Evolutionary conservation across 1,140 invertebrate genomes (phyloP).

Genomic region (Zophobas morio): DNA sequence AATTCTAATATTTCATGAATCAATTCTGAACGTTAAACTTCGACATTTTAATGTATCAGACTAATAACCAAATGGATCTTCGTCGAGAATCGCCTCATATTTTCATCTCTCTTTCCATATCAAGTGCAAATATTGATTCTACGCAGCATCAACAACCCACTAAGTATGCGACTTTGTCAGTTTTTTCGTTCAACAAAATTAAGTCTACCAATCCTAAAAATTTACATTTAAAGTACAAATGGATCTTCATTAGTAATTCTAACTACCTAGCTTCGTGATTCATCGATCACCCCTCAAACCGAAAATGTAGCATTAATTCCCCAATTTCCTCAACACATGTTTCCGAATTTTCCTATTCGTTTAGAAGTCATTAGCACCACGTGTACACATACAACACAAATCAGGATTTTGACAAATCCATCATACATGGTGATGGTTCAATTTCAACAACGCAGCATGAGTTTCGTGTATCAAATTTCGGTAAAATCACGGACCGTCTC

Average conservation of each 20-base stretch:
- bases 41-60: background rate
- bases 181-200: conserved; percentile 18
- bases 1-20: background rate
- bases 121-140: conserved; percentile 29
- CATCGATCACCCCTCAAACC: conserved; percentile 1
- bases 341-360: background rate
- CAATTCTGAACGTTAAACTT: background rate
- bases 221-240: conserved; percentile 29
- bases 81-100: conserved; percentile 11
- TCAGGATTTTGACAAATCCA: conserved; percentile 7
- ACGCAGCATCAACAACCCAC: conserved; percentile 15
- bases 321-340: conserved; percentile 1
- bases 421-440: conserved; percentile 18
- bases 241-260: conserved; percentile 2
- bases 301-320: conserved; percentile 19
- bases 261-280: background rate
- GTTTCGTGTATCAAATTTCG: conserved; percentile 35
- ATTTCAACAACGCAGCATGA: conserved; percentile 24
- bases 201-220: background rate
- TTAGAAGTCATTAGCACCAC: conserved; percentile 6
- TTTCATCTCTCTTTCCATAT: conserved; percentile 17
- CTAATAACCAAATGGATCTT: conserved; percentile 11
- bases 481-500: conserved; percentile 37
- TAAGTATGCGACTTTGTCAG: background rate
- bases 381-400: background rate